Conservation (phyloP, 2,888 invertebrate species). For the Chydorus sphaericus region DNA sequence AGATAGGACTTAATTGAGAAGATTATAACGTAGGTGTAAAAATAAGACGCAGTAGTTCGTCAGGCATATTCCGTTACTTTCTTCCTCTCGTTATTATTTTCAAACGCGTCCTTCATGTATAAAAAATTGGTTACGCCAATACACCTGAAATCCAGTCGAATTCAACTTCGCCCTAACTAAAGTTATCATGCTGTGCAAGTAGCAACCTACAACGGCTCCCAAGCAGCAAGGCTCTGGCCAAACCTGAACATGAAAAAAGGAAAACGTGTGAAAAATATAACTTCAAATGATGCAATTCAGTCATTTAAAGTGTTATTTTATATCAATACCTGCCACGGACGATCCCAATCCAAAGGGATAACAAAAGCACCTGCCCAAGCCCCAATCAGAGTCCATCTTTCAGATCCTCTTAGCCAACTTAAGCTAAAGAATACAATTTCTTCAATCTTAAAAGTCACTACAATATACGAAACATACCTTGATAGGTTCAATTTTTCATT, state of each 20-base stretch:
- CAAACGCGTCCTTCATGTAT: conserved; percentile 2
- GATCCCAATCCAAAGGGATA: conserved; percentile 81
- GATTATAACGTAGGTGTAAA: conserved; percentile 1
- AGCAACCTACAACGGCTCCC: conserved; percentile 10
- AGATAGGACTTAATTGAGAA: too few species aligned
- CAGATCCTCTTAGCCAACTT: background rate
- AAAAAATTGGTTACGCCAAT: background rate
- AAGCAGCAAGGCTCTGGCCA: conserved; percentile 12
- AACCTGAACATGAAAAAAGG: background rate
- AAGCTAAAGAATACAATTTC: too few species aligned
- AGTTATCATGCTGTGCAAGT: background rate
- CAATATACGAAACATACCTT: background rate
- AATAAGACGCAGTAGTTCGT: background rate
- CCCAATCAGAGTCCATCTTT: conserved; percentile 44
- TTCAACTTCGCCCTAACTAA: background rate
- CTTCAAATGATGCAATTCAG: background rate
- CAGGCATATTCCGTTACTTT: background rate
- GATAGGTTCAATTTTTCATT: background rate
- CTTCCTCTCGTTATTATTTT: background rate
- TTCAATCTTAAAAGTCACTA: background rate
- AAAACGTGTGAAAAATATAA: background rate
- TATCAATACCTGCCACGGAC: conserved; percentile 53
- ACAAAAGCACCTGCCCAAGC: conserved; percentile 72
- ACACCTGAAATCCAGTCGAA: background rate
- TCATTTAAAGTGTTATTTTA: background rate